These are phyloP conservation scores for Eristalis intricaria DNA, from an alignment of 2,888 invertebrate genomes.

Conservation along the genomic window DNA sequence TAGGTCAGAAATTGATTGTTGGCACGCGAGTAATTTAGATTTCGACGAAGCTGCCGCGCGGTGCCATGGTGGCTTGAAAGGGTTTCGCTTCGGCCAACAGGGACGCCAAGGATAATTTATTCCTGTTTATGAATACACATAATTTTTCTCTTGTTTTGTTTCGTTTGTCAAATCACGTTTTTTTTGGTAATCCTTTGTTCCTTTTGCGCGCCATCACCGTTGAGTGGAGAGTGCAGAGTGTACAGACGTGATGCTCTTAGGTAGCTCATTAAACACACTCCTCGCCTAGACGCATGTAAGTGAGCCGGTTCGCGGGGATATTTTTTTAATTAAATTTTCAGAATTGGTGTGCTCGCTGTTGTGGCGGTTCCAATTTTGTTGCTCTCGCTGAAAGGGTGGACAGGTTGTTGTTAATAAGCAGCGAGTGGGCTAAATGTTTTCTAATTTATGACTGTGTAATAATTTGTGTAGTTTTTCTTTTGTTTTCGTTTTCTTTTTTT, in stretches of 20 bases:
- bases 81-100: slow-evolving; percentile 30
- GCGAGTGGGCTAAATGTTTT: slow-evolving; percentile 64
- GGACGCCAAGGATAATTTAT: slow-evolving; percentile 65
- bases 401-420: slow-evolving; percentile 56
- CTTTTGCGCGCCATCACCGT: slow-evolving; percentile 34
- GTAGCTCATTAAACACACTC: slow-evolving; percentile 69
- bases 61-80: slow-evolving; percentile 13
- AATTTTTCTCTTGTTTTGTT: slow-evolving; percentile 33
- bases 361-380: slow-evolving; percentile 7
- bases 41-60: slow-evolving; percentile 16
- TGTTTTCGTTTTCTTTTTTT: not conserved
- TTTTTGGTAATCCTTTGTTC: slow-evolving; percentile 54
- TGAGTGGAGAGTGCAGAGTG: slow-evolving; percentile 2
- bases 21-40: slow-evolving; percentile 77
- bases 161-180: slow-evolving; percentile 68
- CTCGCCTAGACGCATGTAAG: slow-evolving; percentile 30
- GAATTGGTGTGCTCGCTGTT: slow-evolving; percentile 36
- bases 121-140: slow-evolving; percentile 44
- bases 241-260: slow-evolving; percentile 54
- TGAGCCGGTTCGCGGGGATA: slow-evolving; percentile 24
- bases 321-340: slow-evolving; percentile 65
- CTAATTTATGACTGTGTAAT: slow-evolving; percentile 62
- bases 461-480: slow-evolving; percentile 5
- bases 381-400: slow-evolving; percentile 57
- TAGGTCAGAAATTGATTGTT: slow-evolving; percentile 81